Evolutionary conservation across 2,888 invertebrate species (phyloP), one percentile per base, ranked within the genome.

Genomic region (Cecidostiba fungosa): DNA sequence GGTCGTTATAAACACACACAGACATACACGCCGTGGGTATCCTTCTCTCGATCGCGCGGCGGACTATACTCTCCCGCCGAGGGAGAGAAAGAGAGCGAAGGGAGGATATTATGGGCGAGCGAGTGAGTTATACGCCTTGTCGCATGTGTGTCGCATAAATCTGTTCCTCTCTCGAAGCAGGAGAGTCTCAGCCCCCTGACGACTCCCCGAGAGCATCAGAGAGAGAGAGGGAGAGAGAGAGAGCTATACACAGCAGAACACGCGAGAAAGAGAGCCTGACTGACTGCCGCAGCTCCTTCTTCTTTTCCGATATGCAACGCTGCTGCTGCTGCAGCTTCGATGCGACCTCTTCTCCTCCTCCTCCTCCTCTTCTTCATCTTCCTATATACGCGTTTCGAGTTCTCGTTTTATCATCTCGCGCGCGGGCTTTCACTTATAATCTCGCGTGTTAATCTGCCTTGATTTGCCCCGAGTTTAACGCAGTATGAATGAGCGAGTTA

Each of bases 101-200:
- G 90, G 90, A 90, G 91, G 90, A 92, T 92, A 92, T 92, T 92
- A 92, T 91, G 92, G 92, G 91, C 91, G 92, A 92, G 90, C 91
- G 92, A 93, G 92, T 93, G 93, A 93, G 93, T 93, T 93, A 92
- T 92, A 92, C 91, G 92, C 89, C 88, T 91, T 90, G 92, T 91
- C 92, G 92, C 93, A 92, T 93, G 92, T 92, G 93, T 92, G 92
- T 92, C 93, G 92, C 92, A 93, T 93, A 93, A 93, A 93, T 93
- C 93, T 92, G 92, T 91, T 90, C 90, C 90, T 89, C 90, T 89
- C 91, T 91, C 91, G 66, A 43, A 39, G 62, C n/a, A 66, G n/a
- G 47, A 73, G 91, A 89, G 89, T 90, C 90, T 89, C 90, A 89
- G 89, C 88, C 89, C 89, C 88, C 90, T 89, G 89, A 88, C 90